Percentiles rank a stretch among this genome's conserved stretches.
phyloP scores from a whole-genome alignment of 2,888 invertebrate species.

The Mesorhabditis belari region DNA sequence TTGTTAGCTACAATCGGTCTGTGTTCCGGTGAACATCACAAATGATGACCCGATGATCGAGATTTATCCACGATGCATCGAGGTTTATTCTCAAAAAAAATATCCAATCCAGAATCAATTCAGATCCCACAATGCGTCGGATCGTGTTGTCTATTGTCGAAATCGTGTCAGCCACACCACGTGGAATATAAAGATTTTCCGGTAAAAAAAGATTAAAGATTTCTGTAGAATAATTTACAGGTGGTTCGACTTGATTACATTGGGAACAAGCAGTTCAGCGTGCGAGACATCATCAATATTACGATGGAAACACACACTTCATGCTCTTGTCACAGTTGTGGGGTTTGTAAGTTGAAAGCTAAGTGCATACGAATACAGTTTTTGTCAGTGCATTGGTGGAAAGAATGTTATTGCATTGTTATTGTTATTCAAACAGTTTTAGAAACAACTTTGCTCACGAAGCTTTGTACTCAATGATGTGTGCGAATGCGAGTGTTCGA shows the following conservation, averaged over 20 bases:
- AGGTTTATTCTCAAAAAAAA: slow-evolving; percentile 4
- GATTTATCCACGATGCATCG: slow-evolving; percentile 24
- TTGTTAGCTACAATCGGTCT: slow-evolving; percentile 25
- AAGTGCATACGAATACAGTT: too few relatives aligned
- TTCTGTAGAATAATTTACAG: slow-evolving; percentile 7
- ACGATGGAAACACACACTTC: slow-evolving; percentile 33
- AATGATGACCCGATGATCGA: slow-evolving; percentile 21
- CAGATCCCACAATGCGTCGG: slow-evolving; percentile 33
- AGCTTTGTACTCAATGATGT: too few relatives aligned
- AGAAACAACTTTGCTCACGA: too few relatives aligned
- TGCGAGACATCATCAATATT: slow-evolving; percentile 28
- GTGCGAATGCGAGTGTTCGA: too few relatives aligned
- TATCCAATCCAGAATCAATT: background rate
- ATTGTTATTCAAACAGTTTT: too few relatives aligned
- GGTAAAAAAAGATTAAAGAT: slow-evolving; percentile 5
- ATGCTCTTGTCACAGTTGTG: slow-evolving; percentile 31
- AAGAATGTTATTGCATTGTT: too few relatives aligned
- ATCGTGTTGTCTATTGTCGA: slow-evolving; percentile 24
- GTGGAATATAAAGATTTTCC: slow-evolving; percentile 19
- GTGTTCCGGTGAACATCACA: slow-evolving; percentile 18
- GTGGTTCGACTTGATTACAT: slow-evolving; percentile 23
- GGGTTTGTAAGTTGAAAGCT: too few relatives aligned
- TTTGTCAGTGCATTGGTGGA: too few relatives aligned
- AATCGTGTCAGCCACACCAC: slow-evolving; percentile 24
- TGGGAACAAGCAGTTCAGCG: slow-evolving; percentile 27